Conservation (phyloP, 2,113 vertebrate genomes). For the Pseudopodoces humilis region DNA sequence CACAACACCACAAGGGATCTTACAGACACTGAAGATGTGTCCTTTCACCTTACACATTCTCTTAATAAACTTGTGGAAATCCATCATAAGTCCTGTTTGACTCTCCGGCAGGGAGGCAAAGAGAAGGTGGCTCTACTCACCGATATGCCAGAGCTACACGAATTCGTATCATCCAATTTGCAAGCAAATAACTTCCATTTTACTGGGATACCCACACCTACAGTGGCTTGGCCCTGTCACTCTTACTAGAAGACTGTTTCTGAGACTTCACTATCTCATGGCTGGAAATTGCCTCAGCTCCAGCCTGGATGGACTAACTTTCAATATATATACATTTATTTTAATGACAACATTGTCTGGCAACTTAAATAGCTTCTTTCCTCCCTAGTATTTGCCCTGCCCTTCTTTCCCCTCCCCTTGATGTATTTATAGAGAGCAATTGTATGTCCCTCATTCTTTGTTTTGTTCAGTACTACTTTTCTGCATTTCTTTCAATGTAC, state of each 20-base stretch:
- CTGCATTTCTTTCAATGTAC: neutral
- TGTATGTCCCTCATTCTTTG: conserved; percentile 27
- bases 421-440: conserved; percentile 61
- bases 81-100: neutral
- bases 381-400: conserved; percentile 50
- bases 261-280: neutral
- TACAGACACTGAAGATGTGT: neutral
- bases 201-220: neutral
- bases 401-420: conserved; percentile 42
- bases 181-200: neutral
- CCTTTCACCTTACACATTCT: neutral
- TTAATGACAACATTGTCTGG: conserved; percentile 62
- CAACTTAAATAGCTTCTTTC: conserved; percentile 61
- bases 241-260: neutral
- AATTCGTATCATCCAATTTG: neutral
- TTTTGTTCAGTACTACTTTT: neutral
- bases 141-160: neutral
- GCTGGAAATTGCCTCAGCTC: neutral
- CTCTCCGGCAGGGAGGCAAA: neutral
- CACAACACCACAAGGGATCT: neutral
- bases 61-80: neutral
- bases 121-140: conserved; percentile 22
- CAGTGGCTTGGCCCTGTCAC: neutral
- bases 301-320: neutral
- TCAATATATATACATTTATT: conserved; percentile 62